phyloP scores from a whole-genome alignment of 2,797 vertebrate genomes.

The Eptatretus atami region DNA sequence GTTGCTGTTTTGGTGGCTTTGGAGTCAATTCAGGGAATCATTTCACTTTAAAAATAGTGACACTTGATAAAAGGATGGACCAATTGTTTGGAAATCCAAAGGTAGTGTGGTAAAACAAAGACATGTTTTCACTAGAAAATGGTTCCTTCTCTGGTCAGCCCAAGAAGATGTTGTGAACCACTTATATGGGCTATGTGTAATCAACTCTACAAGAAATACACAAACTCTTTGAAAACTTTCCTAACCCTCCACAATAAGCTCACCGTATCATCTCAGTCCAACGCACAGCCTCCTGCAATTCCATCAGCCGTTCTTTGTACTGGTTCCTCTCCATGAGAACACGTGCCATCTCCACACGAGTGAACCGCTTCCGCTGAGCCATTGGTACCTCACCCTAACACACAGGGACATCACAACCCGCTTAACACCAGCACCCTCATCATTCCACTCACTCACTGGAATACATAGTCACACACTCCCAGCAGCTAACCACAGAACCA shows the following conservation, averaged over 20 bases:
- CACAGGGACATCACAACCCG: conserved; percentile 8
- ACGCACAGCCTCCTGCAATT: conserved; percentile 50
- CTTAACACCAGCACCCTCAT: conserved; percentile 4
- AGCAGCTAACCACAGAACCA: neutral
- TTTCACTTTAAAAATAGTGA: too few species aligned
- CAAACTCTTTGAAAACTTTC: too few species aligned
- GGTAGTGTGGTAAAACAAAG: too few species aligned
- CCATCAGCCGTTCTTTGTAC: conserved; percentile 56
- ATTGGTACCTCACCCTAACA: conserved; percentile 45
- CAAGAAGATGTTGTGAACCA: too few species aligned
- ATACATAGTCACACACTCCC: neutral
- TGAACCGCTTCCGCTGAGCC: conserved; percentile 46
- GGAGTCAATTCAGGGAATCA: too few species aligned
- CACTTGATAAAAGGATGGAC: too few species aligned
- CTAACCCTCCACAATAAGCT: neutral
- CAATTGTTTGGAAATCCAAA: too few species aligned
- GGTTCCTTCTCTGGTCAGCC: too few species aligned
- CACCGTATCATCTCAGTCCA: conserved; percentile 70
- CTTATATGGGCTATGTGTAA: too few species aligned
- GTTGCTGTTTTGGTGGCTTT: too few species aligned
- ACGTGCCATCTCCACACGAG: conserved; percentile 48
- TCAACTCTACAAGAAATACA: too few species aligned
- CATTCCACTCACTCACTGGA: neutral
- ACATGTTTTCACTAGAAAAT: too few species aligned
- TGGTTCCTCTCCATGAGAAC: conserved; percentile 63